Evolutionary conservation across 2,797 vertebrate genomes (phyloP).

Genomic region (Peromyscus eremicus): DNA sequence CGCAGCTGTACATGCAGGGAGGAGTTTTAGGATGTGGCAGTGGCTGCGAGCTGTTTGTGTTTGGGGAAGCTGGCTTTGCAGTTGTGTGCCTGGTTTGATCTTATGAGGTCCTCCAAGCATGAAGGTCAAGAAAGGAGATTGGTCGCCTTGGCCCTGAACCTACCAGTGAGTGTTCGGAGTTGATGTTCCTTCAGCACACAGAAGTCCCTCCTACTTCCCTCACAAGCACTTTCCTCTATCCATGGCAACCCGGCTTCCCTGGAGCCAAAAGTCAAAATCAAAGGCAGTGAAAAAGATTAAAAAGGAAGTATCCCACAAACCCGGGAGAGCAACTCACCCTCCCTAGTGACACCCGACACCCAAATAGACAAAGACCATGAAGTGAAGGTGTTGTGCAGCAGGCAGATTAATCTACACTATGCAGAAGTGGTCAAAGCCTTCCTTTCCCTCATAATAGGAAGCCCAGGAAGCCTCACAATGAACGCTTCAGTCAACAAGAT

Average conservation of each 20-base stretch:
- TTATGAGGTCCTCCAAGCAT: slow-evolving; percentile 74
- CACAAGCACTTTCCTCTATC: not conserved
- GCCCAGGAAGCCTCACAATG: slow-evolving; percentile 54
- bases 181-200: not conserved
- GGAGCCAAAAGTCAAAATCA: slow-evolving; percentile 70
- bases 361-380: not conserved
- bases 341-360: not conserved
- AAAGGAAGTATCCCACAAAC: slow-evolving; percentile 56
- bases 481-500: slow-evolving; percentile 36
- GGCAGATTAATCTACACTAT: not conserved
- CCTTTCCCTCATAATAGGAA: slow-evolving; percentile 48
- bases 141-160: slow-evolving; percentile 64
- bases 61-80: not conserved
- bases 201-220: not conserved
- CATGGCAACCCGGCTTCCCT: not conserved
- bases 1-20: not conserved
- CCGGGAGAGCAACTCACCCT: slow-evolving; percentile 29
- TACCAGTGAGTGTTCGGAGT: not conserved
- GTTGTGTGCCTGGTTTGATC: not conserved
- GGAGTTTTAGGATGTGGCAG: not conserved
- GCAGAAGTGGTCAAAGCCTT: slow-evolving; percentile 70
- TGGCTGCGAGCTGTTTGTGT: not conserved
- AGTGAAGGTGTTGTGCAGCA: slow-evolving; percentile 57
- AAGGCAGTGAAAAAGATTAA: slow-evolving; percentile 65
- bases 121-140: slow-evolving; percentile 62